phyloP scores from a whole-genome alignment of 2,113 vertebrate genomes.

The Puma concolor region DNA sequence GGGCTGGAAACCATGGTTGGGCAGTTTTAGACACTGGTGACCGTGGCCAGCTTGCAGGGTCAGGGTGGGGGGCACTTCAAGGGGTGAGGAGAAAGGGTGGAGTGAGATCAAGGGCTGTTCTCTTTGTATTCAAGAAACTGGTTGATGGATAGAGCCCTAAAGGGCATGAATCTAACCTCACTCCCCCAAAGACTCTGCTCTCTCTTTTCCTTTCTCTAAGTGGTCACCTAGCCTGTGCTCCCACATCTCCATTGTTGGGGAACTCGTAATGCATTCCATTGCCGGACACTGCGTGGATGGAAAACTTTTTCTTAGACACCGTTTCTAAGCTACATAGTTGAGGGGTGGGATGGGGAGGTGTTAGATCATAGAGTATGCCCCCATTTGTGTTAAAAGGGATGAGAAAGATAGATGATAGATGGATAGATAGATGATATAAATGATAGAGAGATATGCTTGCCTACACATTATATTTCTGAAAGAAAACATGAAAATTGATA shows the following conservation, averaged over 20 bases:
- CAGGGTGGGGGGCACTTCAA: background rate
- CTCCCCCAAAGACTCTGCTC: background rate
- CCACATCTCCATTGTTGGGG: background rate
- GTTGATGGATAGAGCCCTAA: background rate
- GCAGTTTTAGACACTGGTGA: constrained; percentile 40
- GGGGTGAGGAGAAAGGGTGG: background rate
- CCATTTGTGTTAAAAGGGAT: background rate
- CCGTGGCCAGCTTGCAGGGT: background rate
- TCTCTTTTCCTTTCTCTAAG: background rate
- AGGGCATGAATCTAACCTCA: background rate
- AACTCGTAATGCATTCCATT: background rate
- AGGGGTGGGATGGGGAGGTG: rapidly evolving
- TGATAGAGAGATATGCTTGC: background rate
- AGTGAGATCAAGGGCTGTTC: background rate
- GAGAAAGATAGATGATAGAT: background rate
- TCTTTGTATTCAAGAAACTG: constrained; percentile 34
- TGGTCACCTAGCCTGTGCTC: background rate
- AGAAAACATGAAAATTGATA: background rate
- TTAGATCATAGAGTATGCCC: background rate
- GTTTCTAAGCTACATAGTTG: background rate
- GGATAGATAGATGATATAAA: background rate
- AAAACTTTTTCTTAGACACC: background rate
- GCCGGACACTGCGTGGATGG: background rate
- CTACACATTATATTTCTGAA: background rate
- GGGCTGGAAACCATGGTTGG: constrained; percentile 29